These are phyloP conservation scores for Drosophila lacicola DNA, from an alignment of 2,888 invertebrate genomes.

Conservation along the genomic window DNA sequence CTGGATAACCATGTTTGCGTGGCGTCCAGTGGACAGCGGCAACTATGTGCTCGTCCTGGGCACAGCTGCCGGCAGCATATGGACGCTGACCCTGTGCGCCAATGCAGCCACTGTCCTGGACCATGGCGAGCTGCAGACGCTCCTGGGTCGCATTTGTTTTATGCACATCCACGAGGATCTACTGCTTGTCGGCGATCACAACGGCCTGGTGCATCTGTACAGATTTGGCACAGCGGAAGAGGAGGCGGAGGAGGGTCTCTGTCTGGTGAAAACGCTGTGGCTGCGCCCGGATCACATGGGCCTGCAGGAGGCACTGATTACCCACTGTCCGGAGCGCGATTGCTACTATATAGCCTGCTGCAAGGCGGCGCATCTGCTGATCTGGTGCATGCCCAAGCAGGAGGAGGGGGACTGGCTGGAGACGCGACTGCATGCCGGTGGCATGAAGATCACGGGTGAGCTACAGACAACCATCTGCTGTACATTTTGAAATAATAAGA, in stretches of 20 bases:
- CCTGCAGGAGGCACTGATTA: conserved; percentile 66
- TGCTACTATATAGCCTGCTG: conserved; percentile 72
- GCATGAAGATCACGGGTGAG: conserved; percentile 79
- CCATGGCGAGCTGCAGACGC: conserved; percentile 57
- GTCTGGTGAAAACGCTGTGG: conserved; percentile 74
- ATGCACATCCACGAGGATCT: conserved; percentile 60
- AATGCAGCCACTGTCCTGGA: conserved; percentile 31
- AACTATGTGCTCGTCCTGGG: conserved; percentile 55
- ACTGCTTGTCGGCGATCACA: conserved; percentile 67
- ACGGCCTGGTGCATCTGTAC: conserved; percentile 76
- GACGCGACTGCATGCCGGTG: conserved; percentile 65
- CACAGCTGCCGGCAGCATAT: conserved; percentile 79
- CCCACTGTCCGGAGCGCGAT: conserved; percentile 32
- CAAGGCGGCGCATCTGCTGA: conserved; percentile 77
- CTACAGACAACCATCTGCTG: not conserved
- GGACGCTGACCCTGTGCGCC: conserved; percentile 50
- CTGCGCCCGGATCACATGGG: conserved; percentile 74
- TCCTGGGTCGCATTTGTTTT: conserved; percentile 66
- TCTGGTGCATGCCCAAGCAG: conserved; percentile 62
- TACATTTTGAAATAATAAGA: not conserved
- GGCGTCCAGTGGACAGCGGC: conserved; percentile 38
- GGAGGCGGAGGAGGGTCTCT: conserved; percentile 24
- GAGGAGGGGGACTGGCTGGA: conserved; percentile 33
- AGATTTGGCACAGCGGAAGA: conserved; percentile 23
- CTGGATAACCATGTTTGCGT: conserved; percentile 77